phyloP scores from a whole-genome alignment of 2,113 vertebrate species.

The Esox niger region DNA sequence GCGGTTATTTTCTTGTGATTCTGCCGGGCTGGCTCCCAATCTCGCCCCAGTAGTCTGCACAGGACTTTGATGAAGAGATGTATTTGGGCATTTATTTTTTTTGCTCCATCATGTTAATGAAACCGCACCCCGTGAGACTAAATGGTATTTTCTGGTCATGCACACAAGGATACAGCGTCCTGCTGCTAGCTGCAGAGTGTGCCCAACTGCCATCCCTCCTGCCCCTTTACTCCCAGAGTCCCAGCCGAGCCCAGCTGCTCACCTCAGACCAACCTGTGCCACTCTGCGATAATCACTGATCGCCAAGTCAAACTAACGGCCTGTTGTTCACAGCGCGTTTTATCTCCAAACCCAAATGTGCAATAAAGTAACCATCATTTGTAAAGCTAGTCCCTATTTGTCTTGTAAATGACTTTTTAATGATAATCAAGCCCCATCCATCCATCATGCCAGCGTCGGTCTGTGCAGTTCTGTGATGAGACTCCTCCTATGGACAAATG shows the following conservation, averaged over 20 bases:
- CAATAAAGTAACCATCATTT: conserved; percentile 58
- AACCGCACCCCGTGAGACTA: conserved; percentile 36
- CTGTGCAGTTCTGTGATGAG: conserved; percentile 47
- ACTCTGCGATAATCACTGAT: conserved; percentile 16
- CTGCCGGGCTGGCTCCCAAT: conserved; percentile 49
- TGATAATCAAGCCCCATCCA: conserved; percentile 60
- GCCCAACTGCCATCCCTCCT: neutral
- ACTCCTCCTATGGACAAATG: conserved; percentile 59
- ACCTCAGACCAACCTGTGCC: neutral
- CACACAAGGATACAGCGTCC: neutral
- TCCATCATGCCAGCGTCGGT: conserved; percentile 59
- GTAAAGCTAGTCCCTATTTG: conserved; percentile 57
- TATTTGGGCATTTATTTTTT: conserved; percentile 57
- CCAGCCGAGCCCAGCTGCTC: neutral
- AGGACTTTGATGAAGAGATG: conserved; percentile 64
- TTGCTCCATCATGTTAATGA: conserved; percentile 55
- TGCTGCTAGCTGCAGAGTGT: neutral
- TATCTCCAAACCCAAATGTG: conserved; percentile 34
- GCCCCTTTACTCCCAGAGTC: neutral
- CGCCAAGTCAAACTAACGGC: conserved; percentile 29
- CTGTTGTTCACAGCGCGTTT: conserved; percentile 31
- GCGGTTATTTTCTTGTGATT: conserved; percentile 67
- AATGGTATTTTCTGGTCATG: conserved; percentile 34
- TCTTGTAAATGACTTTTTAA: conserved; percentile 70
- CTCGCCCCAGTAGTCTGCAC: conserved; percentile 57